Conservation (phyloP, 2,888 invertebrate species). For the Campopleginae sp. region DNA sequence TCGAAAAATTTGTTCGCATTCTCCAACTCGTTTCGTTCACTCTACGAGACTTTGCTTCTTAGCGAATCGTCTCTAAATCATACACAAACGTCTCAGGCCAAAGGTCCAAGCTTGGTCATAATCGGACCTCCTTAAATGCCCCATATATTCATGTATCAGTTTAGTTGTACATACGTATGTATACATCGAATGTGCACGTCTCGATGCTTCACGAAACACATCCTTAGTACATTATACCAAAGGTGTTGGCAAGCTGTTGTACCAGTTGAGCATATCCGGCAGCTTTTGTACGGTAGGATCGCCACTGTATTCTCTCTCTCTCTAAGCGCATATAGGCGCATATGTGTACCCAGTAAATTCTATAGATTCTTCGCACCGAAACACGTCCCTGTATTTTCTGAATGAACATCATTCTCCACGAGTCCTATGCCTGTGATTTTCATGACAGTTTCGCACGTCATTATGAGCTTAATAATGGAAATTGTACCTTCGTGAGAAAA, state of each 20-base stretch:
- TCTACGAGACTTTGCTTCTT: no score
- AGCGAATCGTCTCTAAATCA: no score
- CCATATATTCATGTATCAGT: constrained; percentile 53
- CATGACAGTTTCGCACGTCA: constrained; percentile 14
- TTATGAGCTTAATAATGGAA: constrained; percentile 36
- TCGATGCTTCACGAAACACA: constrained; percentile 57
- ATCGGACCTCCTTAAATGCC: neutral
- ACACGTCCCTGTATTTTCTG: constrained; percentile 32
- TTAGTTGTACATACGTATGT: constrained; percentile 36
- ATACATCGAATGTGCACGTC: constrained; percentile 36
- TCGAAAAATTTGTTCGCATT: no score
- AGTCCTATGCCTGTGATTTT: constrained; percentile 23
- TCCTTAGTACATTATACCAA: constrained; percentile 67
- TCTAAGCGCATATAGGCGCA: constrained; percentile 21
- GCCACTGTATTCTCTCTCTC: constrained; percentile 32
- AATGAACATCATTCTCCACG: constrained; percentile 40
- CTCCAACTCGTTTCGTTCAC: no score
- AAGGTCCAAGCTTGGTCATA: neutral
- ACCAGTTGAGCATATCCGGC: constrained; percentile 67
- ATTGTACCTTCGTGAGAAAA: neutral
- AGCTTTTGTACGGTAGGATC: constrained; percentile 65
- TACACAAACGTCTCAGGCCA: no score
- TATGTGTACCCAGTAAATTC: constrained; percentile 18
- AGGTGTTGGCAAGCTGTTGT: constrained; percentile 69
- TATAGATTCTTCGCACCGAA: constrained; percentile 52